These are phyloP conservation scores for Acipenser ruthenus DNA, from an alignment of 2,797 vertebrate genomes.

Conservation along the genomic window DNA sequence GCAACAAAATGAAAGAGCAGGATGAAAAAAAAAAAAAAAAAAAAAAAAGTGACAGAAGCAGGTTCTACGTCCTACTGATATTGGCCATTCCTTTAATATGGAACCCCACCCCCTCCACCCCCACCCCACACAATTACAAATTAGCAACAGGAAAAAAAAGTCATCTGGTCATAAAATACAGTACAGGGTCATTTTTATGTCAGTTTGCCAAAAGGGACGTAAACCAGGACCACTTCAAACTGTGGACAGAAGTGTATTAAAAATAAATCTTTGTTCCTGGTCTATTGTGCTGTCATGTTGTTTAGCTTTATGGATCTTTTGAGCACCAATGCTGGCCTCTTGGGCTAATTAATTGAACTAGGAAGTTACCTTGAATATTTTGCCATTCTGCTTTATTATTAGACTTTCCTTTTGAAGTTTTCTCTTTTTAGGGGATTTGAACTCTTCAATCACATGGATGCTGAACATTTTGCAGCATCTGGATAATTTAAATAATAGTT, in stretches of 20 bases:
- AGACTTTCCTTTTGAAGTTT: conserved; percentile 92
- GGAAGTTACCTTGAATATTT: conserved; percentile 81
- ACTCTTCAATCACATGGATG: conserved; percentile 70
- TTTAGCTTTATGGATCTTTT: conserved; percentile 79
- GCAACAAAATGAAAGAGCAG: conserved; percentile 73
- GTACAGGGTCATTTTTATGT: conserved; percentile 97
- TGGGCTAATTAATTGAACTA: conserved; percentile 87
- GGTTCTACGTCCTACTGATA: conserved; percentile 68
- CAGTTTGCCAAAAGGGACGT: conserved; percentile 91
- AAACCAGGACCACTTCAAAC: conserved; percentile 97
- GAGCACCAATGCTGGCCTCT: conserved; percentile 67
- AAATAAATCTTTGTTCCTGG: conserved; percentile 72
- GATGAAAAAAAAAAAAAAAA: conserved; percentile 40
- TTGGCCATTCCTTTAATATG: conserved; percentile 64
- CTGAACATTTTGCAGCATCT: conserved; percentile 80
- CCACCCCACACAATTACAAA: conserved; percentile 61
- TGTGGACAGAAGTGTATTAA: conserved; percentile 92
- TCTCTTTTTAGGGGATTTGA: conserved; percentile 73
- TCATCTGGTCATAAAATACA: conserved; percentile 86
- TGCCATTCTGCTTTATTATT: conserved; percentile 91
- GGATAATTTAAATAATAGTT: conserved; percentile 80
- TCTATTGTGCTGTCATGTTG: conserved; percentile 78
- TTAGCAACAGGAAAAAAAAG: conserved; percentile 68
- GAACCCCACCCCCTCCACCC: conserved; percentile 30
- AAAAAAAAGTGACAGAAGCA: conserved; percentile 59